Base-by-base conservation (phyloP, 2,888 invertebrate species). In the Ophion slaviceki region DNA sequence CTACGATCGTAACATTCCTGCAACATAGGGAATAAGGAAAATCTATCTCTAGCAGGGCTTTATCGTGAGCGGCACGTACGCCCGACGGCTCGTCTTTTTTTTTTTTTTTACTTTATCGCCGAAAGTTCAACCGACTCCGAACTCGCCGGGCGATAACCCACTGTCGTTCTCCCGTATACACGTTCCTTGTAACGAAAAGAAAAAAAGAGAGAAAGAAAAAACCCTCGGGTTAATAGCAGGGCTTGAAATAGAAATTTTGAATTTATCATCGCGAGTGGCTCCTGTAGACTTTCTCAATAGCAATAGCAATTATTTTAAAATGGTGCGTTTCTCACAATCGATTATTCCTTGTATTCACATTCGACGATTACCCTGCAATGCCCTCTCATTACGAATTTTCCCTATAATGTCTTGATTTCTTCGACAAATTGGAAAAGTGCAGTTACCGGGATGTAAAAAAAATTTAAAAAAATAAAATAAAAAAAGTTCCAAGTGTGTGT, bases 61-160 rank as follows among this genome's bases (percentile, higher is more conserved):
- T 80, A 80, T 80, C 80, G 80, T 66, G 36, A 36, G 66, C 78
- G 59, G 17, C 40, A 28, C 68, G n/a, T 40, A 70, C 67, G 59
- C 57, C 32, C 71, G 57, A 32, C 6, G 11, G 17, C 47, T 75
- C 70, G 45, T 66, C 66, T 24, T 24, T 24, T 24, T 24, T 24
- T 72, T 72, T 68, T 74, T 74, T 64, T 71, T 72, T 75, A 81
- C 76, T 86, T 88, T 92, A 91, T 91, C 91, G 53, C 85, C 70
- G 32, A 89, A 90, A 91, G 91, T 92, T 91, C 89, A 89, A 88
- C 88, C 87, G 87, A 87, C 89, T 88, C 86, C 88, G 88, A 89
- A 90, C 89, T 88, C 87, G 79, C 47, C 77, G 20, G 70, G 86
- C 85, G 92, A 92, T 92, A 92, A 92, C 92, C 92, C 89, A 88